Evolutionary conservation across 2,888 invertebrate species (phyloP).

Genomic region (Lampropteryx suffumata): DNA sequence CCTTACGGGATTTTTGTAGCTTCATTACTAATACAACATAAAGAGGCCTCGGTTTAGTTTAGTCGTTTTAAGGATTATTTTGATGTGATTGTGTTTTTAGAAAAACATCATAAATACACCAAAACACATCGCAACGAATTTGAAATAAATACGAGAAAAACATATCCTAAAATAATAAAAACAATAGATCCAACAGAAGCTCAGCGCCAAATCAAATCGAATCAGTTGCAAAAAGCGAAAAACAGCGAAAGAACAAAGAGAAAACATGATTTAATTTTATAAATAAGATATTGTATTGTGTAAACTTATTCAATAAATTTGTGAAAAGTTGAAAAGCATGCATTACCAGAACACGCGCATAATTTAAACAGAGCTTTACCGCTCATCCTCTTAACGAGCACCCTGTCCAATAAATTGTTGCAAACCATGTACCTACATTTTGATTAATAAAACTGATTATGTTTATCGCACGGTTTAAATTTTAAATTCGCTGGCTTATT

Average conservation of each 20-base stretch:
- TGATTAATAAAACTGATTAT: constrained; percentile 71
- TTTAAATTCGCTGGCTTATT: constrained; percentile 56
- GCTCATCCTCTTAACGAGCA: constrained; percentile 70
- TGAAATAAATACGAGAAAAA: too few species aligned
- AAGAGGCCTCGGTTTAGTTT: constrained; percentile 26
- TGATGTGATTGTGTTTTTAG: constrained; percentile 6
- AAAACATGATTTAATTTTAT: too few species aligned
- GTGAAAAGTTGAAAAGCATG: constrained; percentile 49
- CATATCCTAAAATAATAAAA: too few species aligned
- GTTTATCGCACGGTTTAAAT: constrained; percentile 58
- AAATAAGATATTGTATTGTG: background rate
- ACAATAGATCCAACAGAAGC: too few species aligned
- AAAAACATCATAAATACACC: background rate
- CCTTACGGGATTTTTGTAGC: constrained; percentile 37
- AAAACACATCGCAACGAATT: too few species aligned
- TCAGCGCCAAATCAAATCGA: too few species aligned
- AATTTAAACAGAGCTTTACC: constrained; percentile 66
- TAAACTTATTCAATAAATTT: constrained; percentile 24
- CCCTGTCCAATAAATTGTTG: constrained; percentile 68
- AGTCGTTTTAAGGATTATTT: constrained; percentile 27
- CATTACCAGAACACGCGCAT: constrained; percentile 57
- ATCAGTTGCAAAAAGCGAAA: too few species aligned
- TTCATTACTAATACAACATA: constrained; percentile 34
- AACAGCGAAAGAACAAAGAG: too few species aligned
- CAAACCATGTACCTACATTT: constrained; percentile 57